phyloP scores from a whole-genome alignment of 2,797 vertebrate species.

The Acrossocheilus fasciatus region DNA sequence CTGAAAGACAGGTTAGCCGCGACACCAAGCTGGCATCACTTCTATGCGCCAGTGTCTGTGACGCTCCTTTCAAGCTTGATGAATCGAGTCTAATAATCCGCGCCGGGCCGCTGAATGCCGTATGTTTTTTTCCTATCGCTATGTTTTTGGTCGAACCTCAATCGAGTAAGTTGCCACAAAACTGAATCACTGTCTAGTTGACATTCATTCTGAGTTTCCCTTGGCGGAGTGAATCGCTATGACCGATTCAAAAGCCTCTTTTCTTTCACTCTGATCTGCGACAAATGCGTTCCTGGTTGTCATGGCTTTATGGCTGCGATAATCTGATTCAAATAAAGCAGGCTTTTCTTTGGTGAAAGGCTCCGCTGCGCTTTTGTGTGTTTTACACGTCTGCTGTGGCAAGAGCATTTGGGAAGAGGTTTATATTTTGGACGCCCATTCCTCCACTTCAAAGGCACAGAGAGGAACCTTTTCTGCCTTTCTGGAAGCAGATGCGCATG shows the following conservation, averaged over 20 bases:
- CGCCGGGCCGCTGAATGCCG: constrained; percentile 1
- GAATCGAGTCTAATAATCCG: constrained; percentile 53
- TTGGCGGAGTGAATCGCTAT: constrained; percentile 61
- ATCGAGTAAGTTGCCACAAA: constrained; percentile 33
- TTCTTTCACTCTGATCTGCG: constrained; percentile 62
- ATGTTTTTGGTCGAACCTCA: constrained; percentile 47
- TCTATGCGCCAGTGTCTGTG: constrained; percentile 51
- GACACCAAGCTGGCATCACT: constrained; percentile 48
- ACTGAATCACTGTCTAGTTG: constrained; percentile 58
- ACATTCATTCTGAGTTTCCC: constrained; percentile 63
- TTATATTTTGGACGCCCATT: constrained; percentile 64
- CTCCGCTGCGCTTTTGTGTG: constrained; percentile 63
- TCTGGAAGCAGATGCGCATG: constrained; percentile 76
- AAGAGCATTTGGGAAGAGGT: constrained; percentile 51
- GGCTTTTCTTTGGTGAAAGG: constrained; percentile 64
- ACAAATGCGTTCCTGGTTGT: constrained; percentile 69
- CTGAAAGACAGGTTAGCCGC: constrained; percentile 24
- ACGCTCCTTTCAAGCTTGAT: constrained; percentile 38
- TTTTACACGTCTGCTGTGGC: constrained; percentile 48
- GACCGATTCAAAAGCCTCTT: constrained; percentile 64
- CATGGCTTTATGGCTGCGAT: constrained; percentile 71
- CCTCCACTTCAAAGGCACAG: constrained; percentile 72
- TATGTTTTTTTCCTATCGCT: constrained; percentile 10
- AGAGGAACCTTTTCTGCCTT: constrained; percentile 70
- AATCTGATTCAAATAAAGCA: constrained; percentile 69